These are phyloP conservation scores for Aurelia aurita DNA, from an alignment of 30 jellyfish, hydroid and myxozoan species.

Conservation along the genomic window DNA sequence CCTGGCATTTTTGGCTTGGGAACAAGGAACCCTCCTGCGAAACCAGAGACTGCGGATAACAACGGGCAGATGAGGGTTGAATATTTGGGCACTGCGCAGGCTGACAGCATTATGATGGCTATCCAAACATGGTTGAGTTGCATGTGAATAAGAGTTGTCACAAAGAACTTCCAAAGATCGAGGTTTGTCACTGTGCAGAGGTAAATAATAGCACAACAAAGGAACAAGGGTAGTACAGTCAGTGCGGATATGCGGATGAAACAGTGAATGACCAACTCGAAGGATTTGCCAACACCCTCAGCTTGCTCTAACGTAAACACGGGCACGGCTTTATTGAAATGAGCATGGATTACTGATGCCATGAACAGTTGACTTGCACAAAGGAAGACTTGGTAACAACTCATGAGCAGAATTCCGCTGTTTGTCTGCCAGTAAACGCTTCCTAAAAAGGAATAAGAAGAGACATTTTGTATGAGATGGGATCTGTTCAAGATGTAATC, in stretches of 20 bases:
- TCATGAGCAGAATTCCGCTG: slow-evolving; percentile 81
- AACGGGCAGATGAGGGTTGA: slow-evolving; percentile 89
- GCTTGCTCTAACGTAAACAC: slow-evolving; percentile 87
- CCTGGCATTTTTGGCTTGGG: slow-evolving; percentile 96
- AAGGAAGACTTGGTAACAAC: slow-evolving; percentile 89
- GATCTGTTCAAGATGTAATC: too few relatives aligned
- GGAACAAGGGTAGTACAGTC: slow-evolving; percentile 70
- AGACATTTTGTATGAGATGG: not conserved
- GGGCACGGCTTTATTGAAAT: slow-evolving; percentile 73
- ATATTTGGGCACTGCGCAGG: slow-evolving; percentile 68
- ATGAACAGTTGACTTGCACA: slow-evolving; percentile 96
- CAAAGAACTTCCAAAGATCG: slow-evolving; percentile 66
- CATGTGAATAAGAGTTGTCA: slow-evolving; percentile 82
- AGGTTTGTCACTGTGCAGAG: slow-evolving; percentile 75
- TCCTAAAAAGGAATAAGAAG: slow-evolving; percentile 35
- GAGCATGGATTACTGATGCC: slow-evolving; percentile 92
- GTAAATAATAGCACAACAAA: slow-evolving; percentile 72
- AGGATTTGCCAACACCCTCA: slow-evolving; percentile 90
- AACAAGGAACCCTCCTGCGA: slow-evolving; percentile 94
- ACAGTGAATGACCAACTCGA: slow-evolving; percentile 76
- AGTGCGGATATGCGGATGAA: slow-evolving; percentile 81
- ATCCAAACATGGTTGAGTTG: slow-evolving; percentile 91
- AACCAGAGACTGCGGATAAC: slow-evolving; percentile 94
- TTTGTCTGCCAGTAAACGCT: slow-evolving; percentile 87
- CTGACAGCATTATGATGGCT: slow-evolving; percentile 71